Conservation (phyloP, 2,113 vertebrate species). For the Micronycteris hirsuta region DNA sequence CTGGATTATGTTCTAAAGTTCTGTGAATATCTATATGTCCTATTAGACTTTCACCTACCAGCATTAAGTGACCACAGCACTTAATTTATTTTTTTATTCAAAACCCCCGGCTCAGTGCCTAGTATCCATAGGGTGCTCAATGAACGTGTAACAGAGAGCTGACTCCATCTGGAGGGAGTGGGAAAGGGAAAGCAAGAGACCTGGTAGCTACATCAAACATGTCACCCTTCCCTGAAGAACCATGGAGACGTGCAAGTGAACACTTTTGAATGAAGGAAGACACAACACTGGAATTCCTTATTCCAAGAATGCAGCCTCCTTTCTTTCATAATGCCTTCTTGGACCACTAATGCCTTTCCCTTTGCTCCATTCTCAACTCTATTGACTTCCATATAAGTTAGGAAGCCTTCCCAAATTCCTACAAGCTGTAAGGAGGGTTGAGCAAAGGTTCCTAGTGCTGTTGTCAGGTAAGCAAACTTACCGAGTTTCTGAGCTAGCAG, state of each 20-base stretch:
- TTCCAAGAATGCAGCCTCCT: not conserved
- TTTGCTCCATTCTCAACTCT: not conserved
- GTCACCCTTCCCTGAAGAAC: not conserved
- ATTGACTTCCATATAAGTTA: not conserved
- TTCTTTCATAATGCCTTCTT: not conserved
- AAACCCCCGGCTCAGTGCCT: not conserved
- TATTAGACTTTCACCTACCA: not conserved
- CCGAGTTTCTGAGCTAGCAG: not conserved
- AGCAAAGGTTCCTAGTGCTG: not conserved
- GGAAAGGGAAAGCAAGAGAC: not conserved
- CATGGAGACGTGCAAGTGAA: not conserved
- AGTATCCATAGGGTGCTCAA: not conserved
- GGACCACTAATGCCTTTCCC: not conserved
- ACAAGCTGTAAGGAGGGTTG: not conserved
- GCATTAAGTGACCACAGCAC: not conserved
- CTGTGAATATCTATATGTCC: not conserved
- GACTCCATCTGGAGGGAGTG: not conserved
- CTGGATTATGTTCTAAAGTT: not conserved
- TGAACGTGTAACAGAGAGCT: not conserved
- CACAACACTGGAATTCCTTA: not conserved
- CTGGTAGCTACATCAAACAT: not conserved
- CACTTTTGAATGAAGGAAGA: constrained; percentile 10
- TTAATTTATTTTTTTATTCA: constrained; percentile 30
- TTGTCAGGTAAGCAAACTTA: not conserved
- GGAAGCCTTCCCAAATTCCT: not conserved